A percentile compares a stretch with the other conserved stretches of the same genome.
Evolutionary conservation across 2,797 vertebrate genomes (phyloP).

Genomic region (Halcyon leucocephala): DNA sequence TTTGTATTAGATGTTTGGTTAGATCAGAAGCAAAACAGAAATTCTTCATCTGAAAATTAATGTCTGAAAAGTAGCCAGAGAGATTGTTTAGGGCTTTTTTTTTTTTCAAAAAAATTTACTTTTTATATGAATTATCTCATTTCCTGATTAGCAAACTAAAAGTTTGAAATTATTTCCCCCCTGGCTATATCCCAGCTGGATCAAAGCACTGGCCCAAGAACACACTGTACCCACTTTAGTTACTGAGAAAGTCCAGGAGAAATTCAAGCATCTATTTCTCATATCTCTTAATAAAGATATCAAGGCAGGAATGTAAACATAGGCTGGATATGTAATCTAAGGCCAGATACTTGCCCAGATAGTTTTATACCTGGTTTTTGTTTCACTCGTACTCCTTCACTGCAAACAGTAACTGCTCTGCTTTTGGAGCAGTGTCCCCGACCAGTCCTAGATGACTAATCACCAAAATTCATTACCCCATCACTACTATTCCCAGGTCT

Average conservation of each 20-base stretch:
- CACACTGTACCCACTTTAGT: background rate
- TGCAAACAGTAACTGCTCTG: background rate
- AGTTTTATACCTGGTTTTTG: background rate
- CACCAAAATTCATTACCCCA: background rate
- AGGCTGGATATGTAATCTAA: background rate
- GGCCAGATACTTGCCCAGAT: background rate
- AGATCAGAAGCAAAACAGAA: background rate
- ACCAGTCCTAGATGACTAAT: background rate
- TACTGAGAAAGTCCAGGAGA: slow-evolving; percentile 2
- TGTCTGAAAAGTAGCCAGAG: slow-evolving; percentile 11
- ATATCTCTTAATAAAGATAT: background rate
- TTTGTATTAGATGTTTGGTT: background rate
- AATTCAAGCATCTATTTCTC: background rate
- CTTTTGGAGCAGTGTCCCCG: background rate
- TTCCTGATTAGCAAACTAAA: slow-evolving; percentile 48
- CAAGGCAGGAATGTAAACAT: background rate
- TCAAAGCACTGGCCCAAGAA: slow-evolving; percentile 41
- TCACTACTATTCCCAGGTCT: background rate
- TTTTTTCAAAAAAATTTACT: background rate
- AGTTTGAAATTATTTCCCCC: slow-evolving; percentile 21
- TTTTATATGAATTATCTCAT: slow-evolving; percentile 16
- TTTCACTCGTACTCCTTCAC: background rate
- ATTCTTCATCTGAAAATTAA: slow-evolving; percentile 30
- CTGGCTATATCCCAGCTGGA: slow-evolving; percentile 3
- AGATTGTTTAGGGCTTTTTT: background rate